Percentiles rank a stretch among this genome's conserved stretches.
These are phyloP conservation scores for Dysidea cf. avara DNA, from an alignment of 37 sponge, comb jelly and placozoan species.

Conservation along the genomic window DNA sequence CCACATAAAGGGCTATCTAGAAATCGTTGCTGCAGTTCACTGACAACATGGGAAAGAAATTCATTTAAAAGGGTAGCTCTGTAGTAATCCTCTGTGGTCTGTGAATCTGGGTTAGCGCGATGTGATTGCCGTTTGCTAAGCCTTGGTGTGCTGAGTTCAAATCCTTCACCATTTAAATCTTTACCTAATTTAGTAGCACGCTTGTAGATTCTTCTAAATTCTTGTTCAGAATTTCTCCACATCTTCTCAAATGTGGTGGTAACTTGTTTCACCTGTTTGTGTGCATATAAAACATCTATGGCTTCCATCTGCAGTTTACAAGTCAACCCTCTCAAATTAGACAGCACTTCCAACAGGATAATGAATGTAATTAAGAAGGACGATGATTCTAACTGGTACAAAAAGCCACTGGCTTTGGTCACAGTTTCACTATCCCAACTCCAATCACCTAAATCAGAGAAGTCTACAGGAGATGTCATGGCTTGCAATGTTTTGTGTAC, in stretches of 20 bases:
- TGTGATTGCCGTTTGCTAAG: conserved; percentile 39
- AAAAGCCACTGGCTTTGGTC: conserved; percentile 60
- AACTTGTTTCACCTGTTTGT: conserved; percentile 21
- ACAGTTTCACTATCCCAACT: conserved; percentile 64
- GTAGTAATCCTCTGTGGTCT: conserved; percentile 53
- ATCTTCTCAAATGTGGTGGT: conserved; percentile 14
- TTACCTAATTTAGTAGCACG: conserved; percentile 29
- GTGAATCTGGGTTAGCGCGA: conserved; percentile 30
- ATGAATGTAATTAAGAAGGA: conserved; percentile 44
- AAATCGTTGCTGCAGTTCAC: conserved; percentile 51
- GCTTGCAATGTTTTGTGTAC: conserved; percentile 26
- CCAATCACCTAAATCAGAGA: conserved; percentile 41
- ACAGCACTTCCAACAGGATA: conserved; percentile 38
- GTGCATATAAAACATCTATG: conserved; percentile 51
- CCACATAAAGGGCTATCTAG: conserved; percentile 31
- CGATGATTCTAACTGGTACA: conserved; percentile 39
- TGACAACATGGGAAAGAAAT: conserved; percentile 50
- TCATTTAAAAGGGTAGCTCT: conserved; percentile 31
- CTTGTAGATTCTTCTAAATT: conserved; percentile 16
- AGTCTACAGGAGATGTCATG: conserved; percentile 37
- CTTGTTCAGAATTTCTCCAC: conserved; percentile 10
- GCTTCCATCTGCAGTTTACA: conserved; percentile 58
- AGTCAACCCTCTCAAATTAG: conserved; percentile 19
- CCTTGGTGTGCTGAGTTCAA: conserved; percentile 29
- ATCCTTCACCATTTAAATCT: conserved; percentile 35